Percentiles rank a stretch among this genome's conserved stretches.
These are phyloP conservation scores for Belonocnema kinseyi DNA, from an alignment of 1,140 invertebrate genomes.

Conservation along the genomic window DNA sequence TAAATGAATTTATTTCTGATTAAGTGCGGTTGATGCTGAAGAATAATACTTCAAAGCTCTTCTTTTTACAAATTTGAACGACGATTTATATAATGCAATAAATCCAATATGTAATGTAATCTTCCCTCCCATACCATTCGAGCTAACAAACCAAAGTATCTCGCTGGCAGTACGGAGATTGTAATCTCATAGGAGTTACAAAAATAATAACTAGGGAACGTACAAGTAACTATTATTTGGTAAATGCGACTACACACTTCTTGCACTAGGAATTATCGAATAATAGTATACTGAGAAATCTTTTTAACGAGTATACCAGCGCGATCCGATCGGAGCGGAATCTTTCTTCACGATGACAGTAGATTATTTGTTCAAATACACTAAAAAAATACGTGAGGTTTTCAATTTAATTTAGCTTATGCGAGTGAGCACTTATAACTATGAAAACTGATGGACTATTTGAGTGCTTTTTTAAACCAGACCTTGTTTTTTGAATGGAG, in stretches of 20 bases:
- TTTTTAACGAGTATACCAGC: slow-evolving; percentile 42
- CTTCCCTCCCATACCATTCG: background rate
- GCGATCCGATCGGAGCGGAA: slow-evolving; percentile 28
- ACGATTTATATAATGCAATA: slow-evolving; percentile 45
- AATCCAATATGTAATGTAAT: slow-evolving; percentile 23
- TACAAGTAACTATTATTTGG: slow-evolving; percentile 49
- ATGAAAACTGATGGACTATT: too few relatives aligned
- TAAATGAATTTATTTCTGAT: slow-evolving; percentile 49
- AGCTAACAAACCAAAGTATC: slow-evolving; percentile 37
- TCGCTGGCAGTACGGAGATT: slow-evolving; percentile 46
- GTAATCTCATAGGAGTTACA: slow-evolving; percentile 33
- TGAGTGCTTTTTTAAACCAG: too few relatives aligned
- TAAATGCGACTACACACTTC: slow-evolving; percentile 39
- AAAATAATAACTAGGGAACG: slow-evolving; percentile 41
- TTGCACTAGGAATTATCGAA: slow-evolving; percentile 31
- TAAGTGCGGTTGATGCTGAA: slow-evolving; percentile 39
- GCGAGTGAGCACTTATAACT: too few relatives aligned
- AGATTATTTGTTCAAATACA: slow-evolving; percentile 25
- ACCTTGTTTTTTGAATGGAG: slow-evolving; percentile 20
- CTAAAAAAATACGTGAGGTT: too few relatives aligned
- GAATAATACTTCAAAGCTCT: slow-evolving; percentile 41
- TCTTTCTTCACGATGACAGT: background rate
- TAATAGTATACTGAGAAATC: slow-evolving; percentile 38
- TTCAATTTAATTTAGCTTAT: too few relatives aligned
- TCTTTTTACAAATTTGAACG: slow-evolving; percentile 41